A percentile compares a stretch with the other conserved stretches of the same genome.
Evolutionary conservation across 2,113 vertebrate genomes (phyloP).

Genomic region (Saccopteryx leptura): DNA sequence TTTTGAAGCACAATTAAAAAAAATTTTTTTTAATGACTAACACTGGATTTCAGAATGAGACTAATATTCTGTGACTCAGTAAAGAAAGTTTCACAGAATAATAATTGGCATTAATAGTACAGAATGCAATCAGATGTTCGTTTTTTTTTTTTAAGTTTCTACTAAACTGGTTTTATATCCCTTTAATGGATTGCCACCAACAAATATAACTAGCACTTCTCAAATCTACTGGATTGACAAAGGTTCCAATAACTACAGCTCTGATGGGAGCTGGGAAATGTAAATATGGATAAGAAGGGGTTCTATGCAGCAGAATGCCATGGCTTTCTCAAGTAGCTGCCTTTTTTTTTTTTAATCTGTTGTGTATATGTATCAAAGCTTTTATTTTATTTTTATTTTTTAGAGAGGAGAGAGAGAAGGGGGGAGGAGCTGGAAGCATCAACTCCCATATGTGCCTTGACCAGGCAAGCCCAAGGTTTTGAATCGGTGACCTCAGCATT

Average conservation of each 20-base stretch:
- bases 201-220: no score
- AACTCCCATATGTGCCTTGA: no score
- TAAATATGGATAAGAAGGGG: no score
- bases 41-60: not conserved
- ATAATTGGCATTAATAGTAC: not conserved
- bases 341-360: no score
- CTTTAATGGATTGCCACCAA: not conserved
- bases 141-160: not conserved
- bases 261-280: not conserved
- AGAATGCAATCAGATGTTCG: not conserved
- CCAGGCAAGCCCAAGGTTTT: no score
- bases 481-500: no score
- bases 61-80: not conserved
- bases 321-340: not conserved
- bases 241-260: not conserved
- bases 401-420: no score
- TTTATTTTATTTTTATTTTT: no score
- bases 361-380: no score
- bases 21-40: not conserved
- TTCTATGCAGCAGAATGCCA: accelerated
- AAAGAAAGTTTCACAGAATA: not conserved
- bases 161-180: no score
- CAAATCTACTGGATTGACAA: not conserved
- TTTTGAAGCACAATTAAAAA: slow-evolving; percentile 68
- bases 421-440: no score